Conservation (phyloP, 2,797 vertebrate species). For the Gallinago nigripennis region DNA sequence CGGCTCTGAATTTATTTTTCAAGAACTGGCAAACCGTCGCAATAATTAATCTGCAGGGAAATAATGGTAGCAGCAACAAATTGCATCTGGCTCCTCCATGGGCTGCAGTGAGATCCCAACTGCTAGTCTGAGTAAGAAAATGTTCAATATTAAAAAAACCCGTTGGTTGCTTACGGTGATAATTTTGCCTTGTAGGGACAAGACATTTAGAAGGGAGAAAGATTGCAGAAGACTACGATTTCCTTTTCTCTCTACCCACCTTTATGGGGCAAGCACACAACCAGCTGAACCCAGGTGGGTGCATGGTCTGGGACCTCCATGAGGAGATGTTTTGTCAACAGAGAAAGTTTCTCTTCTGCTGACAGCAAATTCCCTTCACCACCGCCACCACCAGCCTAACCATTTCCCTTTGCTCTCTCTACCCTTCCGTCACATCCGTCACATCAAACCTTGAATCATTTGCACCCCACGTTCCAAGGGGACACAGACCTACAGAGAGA, state of each 20-base stretch:
- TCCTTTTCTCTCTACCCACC: not conserved
- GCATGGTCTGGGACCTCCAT: not conserved
- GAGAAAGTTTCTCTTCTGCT: not conserved
- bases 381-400: not conserved
- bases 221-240: not conserved
- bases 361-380: not conserved
- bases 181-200: not conserved
- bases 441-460: not conserved
- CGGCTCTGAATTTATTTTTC: not conserved
- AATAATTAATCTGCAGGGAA: conserved; percentile 20
- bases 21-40: conserved; percentile 14
- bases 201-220: not conserved
- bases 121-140: not conserved
- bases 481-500: not conserved
- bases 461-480: not conserved
- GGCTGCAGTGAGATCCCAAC: not conserved
- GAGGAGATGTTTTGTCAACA: not conserved
- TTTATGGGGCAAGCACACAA: not conserved
- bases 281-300: not conserved
- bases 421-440: not conserved
- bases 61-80: conserved; percentile 20
- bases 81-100: not conserved
- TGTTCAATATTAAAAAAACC: not conserved
- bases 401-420: not conserved
- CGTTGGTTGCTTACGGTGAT: not conserved